Percentiles rank a stretch among this genome's conserved stretches.
Conservation (phyloP, 2,797 vertebrate genomes). For the Argyrosomus regius region DNA sequence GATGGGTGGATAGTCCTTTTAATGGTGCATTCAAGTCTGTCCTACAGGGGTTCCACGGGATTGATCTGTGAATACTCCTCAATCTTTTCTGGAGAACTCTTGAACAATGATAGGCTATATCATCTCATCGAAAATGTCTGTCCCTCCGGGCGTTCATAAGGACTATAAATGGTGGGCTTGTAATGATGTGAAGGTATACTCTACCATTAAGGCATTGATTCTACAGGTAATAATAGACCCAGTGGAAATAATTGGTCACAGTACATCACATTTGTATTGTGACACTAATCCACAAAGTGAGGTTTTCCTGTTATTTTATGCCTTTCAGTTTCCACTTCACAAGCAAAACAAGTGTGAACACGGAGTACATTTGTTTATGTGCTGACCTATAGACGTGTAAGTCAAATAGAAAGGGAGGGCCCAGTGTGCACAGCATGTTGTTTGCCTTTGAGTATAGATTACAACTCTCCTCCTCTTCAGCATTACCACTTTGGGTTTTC, state of each 20-base stretch:
- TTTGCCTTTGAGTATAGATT: conserved; percentile 4
- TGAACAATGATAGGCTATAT: neutral
- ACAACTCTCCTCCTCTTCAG: neutral
- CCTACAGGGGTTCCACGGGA: neutral
- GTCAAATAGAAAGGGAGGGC: neutral
- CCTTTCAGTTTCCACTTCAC: neutral
- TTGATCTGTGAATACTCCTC: conserved; percentile 5
- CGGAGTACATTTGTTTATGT: neutral
- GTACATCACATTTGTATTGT: neutral
- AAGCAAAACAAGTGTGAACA: neutral
- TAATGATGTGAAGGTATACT: neutral
- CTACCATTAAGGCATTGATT: neutral
- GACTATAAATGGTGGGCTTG: neutral
- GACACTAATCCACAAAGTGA: neutral
- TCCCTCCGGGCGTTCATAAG: neutral
- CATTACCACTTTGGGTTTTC: neutral
- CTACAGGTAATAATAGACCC: neutral
- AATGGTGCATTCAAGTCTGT: conserved; percentile 1
- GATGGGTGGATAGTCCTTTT: conserved; percentile 33
- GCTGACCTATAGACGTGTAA: neutral
- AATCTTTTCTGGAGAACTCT: conserved; percentile 2
- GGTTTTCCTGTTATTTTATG: neutral
- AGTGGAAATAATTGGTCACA: neutral
- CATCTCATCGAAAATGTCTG: neutral
- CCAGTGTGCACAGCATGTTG: neutral